Percentiles rank a stretch among this genome's conserved stretches.
Evolutionary conservation across 1,140 invertebrate genomes (phyloP).

Genomic region (Cylas formicarius): DNA sequence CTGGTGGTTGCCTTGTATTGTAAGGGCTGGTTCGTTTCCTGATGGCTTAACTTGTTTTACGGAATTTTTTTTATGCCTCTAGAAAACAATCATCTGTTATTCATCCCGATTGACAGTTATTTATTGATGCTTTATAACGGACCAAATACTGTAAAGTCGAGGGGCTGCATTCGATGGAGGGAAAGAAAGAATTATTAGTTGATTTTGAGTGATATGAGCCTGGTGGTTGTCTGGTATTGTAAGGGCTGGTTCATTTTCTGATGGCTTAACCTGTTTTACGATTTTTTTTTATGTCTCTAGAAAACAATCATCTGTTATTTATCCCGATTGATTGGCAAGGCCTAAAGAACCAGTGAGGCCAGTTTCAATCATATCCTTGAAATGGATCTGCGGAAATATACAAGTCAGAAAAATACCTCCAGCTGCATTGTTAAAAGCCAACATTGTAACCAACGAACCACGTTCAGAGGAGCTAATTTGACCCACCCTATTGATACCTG

Average conservation of each 20-base stretch:
- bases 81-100: too few relatives aligned
- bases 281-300: slow-evolving; percentile 41
- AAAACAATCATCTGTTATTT: slow-evolving; percentile 41
- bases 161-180: too few relatives aligned
- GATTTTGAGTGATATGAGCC: too few relatives aligned
- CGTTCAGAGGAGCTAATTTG: slow-evolving; percentile 41
- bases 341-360: slow-evolving; percentile 29
- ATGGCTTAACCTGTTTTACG: slow-evolving; percentile 31
- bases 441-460: slow-evolving; percentile 35
- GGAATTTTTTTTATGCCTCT: too few relatives aligned
- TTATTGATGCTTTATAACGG: too few relatives aligned
- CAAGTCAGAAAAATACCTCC: slow-evolving; percentile 38
- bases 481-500: too few relatives aligned
- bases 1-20: too few relatives aligned
- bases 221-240: slow-evolving; percentile 41
- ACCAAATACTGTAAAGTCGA: too few relatives aligned
- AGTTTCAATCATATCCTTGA: slow-evolving; percentile 39
- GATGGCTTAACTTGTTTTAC: too few relatives aligned
- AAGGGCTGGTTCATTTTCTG: slow-evolving; percentile 29
- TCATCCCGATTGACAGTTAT: too few relatives aligned
- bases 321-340: slow-evolving; percentile 39
- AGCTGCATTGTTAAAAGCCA: slow-evolving; percentile 30
- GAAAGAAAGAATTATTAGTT: too few relatives aligned
- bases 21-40: too few relatives aligned
- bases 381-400: slow-evolving; percentile 38